phyloP scores from a whole-genome alignment of 2,888 invertebrate species.

The Nesidiocoris tenuis region DNA sequence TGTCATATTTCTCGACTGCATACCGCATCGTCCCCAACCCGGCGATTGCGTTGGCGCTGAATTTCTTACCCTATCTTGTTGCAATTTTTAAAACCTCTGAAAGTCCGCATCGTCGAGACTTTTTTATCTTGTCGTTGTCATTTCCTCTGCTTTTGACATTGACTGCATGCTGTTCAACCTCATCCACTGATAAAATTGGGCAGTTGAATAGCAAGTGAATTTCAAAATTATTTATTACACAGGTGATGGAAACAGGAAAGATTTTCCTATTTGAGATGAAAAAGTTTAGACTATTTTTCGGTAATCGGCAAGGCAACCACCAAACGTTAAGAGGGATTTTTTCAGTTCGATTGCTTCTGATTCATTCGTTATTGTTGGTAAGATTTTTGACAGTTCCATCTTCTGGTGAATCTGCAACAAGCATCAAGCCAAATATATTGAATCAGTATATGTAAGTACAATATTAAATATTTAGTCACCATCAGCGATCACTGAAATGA shows the following conservation, averaged over 20 bases:
- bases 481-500: too few species aligned
- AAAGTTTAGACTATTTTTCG: not conserved
- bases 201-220: not conserved
- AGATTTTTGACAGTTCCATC: constrained; percentile 16
- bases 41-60: too few species aligned
- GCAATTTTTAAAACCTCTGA: too few species aligned
- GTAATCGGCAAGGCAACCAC: constrained; percentile 18
- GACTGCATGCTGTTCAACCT: too few species aligned
- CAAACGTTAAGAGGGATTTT: constrained; percentile 22
- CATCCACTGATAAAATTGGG: not conserved
- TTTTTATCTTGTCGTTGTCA: too few species aligned
- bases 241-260: too few species aligned
- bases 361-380: constrained; percentile 16
- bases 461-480: too few species aligned
- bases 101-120: too few species aligned
- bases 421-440: not conserved
- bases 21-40: too few species aligned
- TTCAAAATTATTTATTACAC: not conserved
- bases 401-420: constrained; percentile 43
- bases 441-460: constrained; percentile 1
- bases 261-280: not conserved
- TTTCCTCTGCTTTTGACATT: too few species aligned
- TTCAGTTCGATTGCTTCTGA: not conserved
- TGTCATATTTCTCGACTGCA: too few species aligned
- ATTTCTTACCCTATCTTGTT: too few species aligned